phyloP scores from a whole-genome alignment of 2,797 vertebrate genomes.

The Cuniculus paca region DNA sequence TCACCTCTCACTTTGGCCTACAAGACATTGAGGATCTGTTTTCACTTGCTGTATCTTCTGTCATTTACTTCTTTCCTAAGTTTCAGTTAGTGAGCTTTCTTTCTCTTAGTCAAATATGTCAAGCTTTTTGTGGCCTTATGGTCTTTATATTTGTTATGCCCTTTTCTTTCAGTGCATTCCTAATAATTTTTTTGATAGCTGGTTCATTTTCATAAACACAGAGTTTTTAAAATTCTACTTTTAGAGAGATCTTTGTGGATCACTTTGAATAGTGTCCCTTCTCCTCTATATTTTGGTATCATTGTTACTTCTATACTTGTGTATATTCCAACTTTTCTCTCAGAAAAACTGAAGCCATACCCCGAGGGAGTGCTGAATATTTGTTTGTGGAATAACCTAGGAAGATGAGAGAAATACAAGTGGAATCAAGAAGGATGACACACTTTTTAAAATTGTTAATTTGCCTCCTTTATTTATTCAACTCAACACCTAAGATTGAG shows the following conservation, averaged over 20 bases:
- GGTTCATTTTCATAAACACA: background rate
- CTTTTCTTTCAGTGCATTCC: background rate
- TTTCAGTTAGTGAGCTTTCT: background rate
- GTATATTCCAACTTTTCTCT: background rate
- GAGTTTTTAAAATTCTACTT: background rate
- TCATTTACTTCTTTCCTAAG: background rate
- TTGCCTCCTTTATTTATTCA: background rate
- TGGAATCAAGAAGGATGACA: background rate
- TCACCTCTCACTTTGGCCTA: background rate
- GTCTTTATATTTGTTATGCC: background rate
- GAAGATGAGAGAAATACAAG: background rate
- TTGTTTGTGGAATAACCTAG: background rate
- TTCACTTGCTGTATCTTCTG: background rate
- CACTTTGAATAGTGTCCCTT: background rate
- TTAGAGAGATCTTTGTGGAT: background rate
- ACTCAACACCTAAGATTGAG: background rate
- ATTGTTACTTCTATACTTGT: background rate
- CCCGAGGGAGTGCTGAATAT: background rate
- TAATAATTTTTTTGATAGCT: background rate
- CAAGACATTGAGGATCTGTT: background rate
- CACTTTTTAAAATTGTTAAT: background rate
- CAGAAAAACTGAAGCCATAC: background rate
- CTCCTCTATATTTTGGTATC: background rate
- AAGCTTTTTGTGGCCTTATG: background rate
- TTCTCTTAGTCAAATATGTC: background rate